A percentile compares a stretch with the other conserved stretches of the same genome.
phyloP scores from a whole-genome alignment of 2,113 vertebrate genomes.

The Tenebrosternarchus preto region DNA sequence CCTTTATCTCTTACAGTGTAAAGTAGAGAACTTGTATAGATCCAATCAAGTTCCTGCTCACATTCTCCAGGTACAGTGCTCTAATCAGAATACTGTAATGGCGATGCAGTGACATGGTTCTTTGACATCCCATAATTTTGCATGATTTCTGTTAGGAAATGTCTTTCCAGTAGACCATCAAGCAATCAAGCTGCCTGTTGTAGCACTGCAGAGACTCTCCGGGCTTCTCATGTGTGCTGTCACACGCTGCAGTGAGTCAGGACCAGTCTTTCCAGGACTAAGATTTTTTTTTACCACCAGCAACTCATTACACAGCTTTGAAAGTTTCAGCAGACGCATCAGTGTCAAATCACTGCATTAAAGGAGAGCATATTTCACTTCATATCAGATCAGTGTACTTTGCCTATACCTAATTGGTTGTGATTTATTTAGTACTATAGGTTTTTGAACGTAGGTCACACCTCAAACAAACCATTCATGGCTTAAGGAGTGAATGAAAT shows the following conservation, averaged over 20 bases:
- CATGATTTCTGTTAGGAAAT: conserved; percentile 36
- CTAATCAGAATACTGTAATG: conserved; percentile 21
- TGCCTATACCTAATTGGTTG: neutral
- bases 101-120: conserved; percentile 28
- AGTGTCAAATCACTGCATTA: neutral
- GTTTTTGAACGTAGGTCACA: too few relatives aligned
- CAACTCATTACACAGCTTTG: conserved; percentile 16
- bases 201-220: conserved; percentile 12
- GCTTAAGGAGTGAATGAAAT: too few relatives aligned
- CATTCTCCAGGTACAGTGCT: conserved; percentile 24
- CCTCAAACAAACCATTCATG: too few relatives aligned
- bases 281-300: conserved; percentile 14
- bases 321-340: neutral
- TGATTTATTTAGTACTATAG: too few relatives aligned
- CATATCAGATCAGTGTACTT: too few relatives aligned
- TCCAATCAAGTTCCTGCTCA: neutral
- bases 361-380: too few relatives aligned
- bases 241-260: conserved; percentile 23
- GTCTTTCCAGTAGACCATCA: conserved; percentile 66
- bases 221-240: conserved; percentile 23
- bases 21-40: neutral
- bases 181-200: conserved; percentile 35
- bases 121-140: conserved; percentile 38
- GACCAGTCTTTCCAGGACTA: conserved; percentile 30
- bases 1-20: neutral